Evolutionary conservation across 2,113 vertebrate species (phyloP), one percentile per base, ranked within the genome.

Genomic region (Galbula dea): DNA sequence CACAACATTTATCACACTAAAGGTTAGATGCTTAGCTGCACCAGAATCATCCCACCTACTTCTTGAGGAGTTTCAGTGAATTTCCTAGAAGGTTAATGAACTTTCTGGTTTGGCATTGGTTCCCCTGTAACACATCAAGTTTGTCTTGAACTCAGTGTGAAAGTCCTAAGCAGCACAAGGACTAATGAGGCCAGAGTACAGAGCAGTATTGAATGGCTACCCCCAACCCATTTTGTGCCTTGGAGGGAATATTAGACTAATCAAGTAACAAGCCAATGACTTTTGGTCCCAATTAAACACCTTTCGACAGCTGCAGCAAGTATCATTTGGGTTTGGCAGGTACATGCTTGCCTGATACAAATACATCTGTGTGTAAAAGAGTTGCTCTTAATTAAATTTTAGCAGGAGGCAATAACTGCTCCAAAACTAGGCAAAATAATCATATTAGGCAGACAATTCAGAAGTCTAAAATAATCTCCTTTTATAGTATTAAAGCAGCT

Each of bases 321-420:
- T 73, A 39, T 58, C n/a, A 58, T 79, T 87, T 73, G 49, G 11
- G 55, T 66, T 85, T 86, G 81, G 58, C 77, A 91, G 61, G 58
- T 45, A 65, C 15, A 9, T 11, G 30, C 23, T 83, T 66, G 30
- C 65, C 72, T 39, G 22, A 54, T 76, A 48, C 51, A 86, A 89
- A 74, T 45, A 89, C 36, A 77, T 68, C 59, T 87, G 74, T 57
- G 75, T 49, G 26, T 87, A 73, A 87, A 92, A 89, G 81, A 73
- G 48, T 49, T 65, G 75, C 34, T 59, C 48, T 30, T 68, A 90
- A 77, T 95, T 85, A 93, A 90, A 72, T 82, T 95, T 90, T 81
- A 77, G 68, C 39, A 77, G 59, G 69, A 82, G 61, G 65, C 27
- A 68, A 39, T 85, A 77, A 85, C 49, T 63, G 59, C 59, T 88